Base-by-base conservation (phyloP, 2,888 invertebrate species). In the Deilephila elpenor region DNA sequence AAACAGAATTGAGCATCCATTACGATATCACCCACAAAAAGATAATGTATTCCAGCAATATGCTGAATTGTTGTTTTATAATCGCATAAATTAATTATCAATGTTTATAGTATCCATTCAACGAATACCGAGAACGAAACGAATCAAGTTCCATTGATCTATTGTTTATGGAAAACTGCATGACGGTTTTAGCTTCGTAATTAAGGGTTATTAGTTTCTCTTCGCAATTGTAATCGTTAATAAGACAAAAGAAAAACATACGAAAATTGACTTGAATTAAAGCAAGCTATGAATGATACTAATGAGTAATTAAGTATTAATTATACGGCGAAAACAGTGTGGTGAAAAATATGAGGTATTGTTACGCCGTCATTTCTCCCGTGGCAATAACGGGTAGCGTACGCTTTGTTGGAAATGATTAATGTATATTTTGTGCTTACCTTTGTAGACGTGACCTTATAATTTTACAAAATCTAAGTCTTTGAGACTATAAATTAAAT, bases 351-450 rank as follows among this genome's bases (percentile, higher is more conserved):
- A 11, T 34, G 37, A 3, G 32, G n/a, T 37, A n/a, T n/a, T n/a
- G 34, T n/a, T 34, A 34, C 7, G 34, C 8, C 6, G 34, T n/a
- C 62, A 62, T 62, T 62, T 62, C 62, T 62, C 62, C 19, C 62
- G 34, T 62, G 62, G 37, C 62, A 62, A 62, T 62, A 62, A 34
- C 62, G 34, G 8, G 62, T 62, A 62, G 37, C 37, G n/a, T 8
- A 37, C 34, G 37, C n/a, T 62, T 62, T 62, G 62, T 37, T 62
- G n/a, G 34, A 62, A 32, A 62, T 34, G 62, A 62, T 62, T 37
- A 37, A 62, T 37, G 62, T 37, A 62, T 37, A 62, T 34, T 62
- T 62, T 62, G 61, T 17, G 19, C 34, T 29, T 29, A 32, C 29
- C 60, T 29, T 60, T 60, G 29, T 17, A 60, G 60, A 17, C 29